A percentile compares a stretch with the other conserved stretches of the same genome.
phyloP scores from a whole-genome alignment of 2,797 vertebrate species.

The Sebastes glaucus region DNA sequence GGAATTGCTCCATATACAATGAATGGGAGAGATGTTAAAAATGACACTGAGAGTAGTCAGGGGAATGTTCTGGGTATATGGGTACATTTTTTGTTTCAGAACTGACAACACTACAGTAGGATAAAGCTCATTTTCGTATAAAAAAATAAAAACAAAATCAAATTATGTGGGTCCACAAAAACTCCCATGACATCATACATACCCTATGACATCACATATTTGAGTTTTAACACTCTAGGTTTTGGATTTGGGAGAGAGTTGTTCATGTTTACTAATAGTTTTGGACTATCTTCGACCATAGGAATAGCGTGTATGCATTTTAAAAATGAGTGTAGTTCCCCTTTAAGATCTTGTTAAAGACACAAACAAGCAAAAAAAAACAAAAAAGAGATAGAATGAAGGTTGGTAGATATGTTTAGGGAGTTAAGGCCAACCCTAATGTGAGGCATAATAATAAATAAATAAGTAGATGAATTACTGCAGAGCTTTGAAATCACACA shows the following conservation, averaged over 20 bases:
- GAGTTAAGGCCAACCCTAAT: background rate
- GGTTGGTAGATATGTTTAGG: background rate
- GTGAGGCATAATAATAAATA: conserved; percentile 16
- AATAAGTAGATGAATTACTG: conserved; percentile 23
- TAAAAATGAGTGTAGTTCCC: background rate
- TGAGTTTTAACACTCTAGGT: background rate
- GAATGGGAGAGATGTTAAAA: background rate
- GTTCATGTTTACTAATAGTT: background rate
- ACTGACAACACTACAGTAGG: background rate
- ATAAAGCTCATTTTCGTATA: background rate
- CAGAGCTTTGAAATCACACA: conserved; percentile 40
- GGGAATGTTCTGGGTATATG: background rate
- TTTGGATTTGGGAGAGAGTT: background rate
- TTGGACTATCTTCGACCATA: background rate
- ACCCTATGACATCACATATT: background rate
- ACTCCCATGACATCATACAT: background rate
- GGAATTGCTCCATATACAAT: background rate
- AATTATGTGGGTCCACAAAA: background rate
- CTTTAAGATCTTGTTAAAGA: background rate
- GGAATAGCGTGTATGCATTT: background rate
- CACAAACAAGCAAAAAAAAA: conserved; percentile 1
- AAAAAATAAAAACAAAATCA: background rate
- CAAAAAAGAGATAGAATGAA: background rate
- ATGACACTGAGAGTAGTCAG: background rate
- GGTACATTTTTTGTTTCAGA: background rate